Percentiles rank a stretch among this genome's conserved stretches.
phyloP scores from a whole-genome alignment of 2,888 invertebrate genomes.

The Epinotia nisella region DNA sequence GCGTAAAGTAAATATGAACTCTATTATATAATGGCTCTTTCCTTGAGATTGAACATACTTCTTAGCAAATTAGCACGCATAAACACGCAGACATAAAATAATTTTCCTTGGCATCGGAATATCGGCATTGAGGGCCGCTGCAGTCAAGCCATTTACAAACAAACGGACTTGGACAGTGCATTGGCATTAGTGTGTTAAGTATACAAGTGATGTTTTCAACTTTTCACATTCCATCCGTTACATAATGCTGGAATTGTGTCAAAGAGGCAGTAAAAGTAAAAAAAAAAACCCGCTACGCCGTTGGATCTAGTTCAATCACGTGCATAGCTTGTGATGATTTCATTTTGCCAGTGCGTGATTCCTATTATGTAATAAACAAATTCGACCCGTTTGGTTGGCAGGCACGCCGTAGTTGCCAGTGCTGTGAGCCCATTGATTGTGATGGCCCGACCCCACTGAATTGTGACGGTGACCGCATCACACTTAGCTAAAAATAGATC shows the following conservation, averaged over 20 bases:
- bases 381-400: conserved; percentile 56
- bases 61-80: too few relatives aligned
- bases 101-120: neutral
- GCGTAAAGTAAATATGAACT: neutral
- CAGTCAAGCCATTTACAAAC: conserved; percentile 3
- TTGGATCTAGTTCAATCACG: conserved; percentile 42
- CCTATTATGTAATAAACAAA: conserved; percentile 54
- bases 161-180: neutral
- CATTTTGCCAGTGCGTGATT: conserved; percentile 48
- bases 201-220: neutral
- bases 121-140: neutral
- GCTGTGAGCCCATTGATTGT: conserved; percentile 53
- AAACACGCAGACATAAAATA: too few relatives aligned
- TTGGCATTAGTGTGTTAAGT: neutral
- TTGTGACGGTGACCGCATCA: conserved; percentile 48
- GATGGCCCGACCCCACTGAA: conserved; percentile 55
- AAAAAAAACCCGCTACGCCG: conserved; percentile 20
- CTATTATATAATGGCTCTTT: neutral
- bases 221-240: neutral
- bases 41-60: neutral
- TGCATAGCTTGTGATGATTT: conserved; percentile 33
- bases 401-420: conserved; percentile 53
- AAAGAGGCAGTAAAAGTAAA: neutral
- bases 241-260: neutral
- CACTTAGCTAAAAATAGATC: conserved; percentile 40